These are phyloP conservation scores for Volucella inanis DNA, from an alignment of 2,888 invertebrate species.

Conservation along the genomic window DNA sequence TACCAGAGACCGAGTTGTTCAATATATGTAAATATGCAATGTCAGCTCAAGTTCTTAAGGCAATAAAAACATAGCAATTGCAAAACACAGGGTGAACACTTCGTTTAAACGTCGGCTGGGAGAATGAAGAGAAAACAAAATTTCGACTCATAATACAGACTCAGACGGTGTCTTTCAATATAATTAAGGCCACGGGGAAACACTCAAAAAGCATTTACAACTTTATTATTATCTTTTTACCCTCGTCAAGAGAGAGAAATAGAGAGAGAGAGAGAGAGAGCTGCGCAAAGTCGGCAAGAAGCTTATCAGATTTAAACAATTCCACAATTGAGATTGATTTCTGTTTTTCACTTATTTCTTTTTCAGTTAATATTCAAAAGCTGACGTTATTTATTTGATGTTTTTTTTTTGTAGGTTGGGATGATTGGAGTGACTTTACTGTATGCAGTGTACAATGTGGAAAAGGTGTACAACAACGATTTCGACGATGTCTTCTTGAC, in stretches of 20 bases:
- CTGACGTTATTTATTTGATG: background rate
- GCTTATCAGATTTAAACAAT: constrained; percentile 50
- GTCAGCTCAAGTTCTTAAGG: too few species aligned
- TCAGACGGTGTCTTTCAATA: too few species aligned
- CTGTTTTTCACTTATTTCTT: constrained; percentile 6
- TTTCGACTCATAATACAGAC: too few species aligned
- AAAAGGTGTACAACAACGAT: constrained; percentile 83
- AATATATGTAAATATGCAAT: too few species aligned
- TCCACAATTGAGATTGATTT: constrained; percentile 1
- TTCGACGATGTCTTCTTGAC: constrained; percentile 82
- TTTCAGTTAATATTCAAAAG: background rate
- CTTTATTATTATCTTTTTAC: too few species aligned
- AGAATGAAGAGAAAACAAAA: too few species aligned
- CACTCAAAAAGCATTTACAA: constrained; percentile 1
- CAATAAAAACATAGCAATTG: too few species aligned
- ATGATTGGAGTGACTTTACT: constrained; percentile 83
- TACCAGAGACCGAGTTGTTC: too few species aligned
- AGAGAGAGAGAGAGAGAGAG: too few species aligned
- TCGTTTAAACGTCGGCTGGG: too few species aligned
- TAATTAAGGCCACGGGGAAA: background rate
- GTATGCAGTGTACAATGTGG: constrained; percentile 83
- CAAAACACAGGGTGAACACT: too few species aligned
- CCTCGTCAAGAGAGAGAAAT: background rate
- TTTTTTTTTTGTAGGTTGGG: constrained; percentile 81
- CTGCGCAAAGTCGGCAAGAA: background rate